Evolutionary conservation across 2,888 invertebrate genomes (phyloP).

Genomic region (Calephelis perditalis): DNA sequence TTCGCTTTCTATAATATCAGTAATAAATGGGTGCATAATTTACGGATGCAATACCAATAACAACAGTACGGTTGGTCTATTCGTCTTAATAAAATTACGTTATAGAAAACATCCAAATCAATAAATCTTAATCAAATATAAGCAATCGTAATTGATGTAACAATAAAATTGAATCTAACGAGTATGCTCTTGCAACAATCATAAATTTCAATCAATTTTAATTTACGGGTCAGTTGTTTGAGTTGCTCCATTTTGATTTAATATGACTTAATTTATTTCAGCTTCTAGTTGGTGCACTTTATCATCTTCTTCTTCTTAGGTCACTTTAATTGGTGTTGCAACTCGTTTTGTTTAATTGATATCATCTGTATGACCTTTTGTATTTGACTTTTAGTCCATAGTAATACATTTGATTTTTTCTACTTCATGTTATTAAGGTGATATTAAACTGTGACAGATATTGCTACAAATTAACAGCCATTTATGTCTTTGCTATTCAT

Average conservation of each 20-base stretch:
- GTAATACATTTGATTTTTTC: too few relatives aligned
- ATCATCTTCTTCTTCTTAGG: neutral
- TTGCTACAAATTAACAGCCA: too few relatives aligned
- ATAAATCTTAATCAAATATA: constrained; percentile 24
- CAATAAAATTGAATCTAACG: constrained; percentile 23
- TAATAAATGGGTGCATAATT: too few relatives aligned
- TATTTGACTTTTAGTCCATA: too few relatives aligned
- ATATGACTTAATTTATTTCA: neutral
- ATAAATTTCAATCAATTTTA: constrained; percentile 26
- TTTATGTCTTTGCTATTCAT: too few relatives aligned
- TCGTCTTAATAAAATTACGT: constrained; percentile 10
- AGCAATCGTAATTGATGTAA: constrained; percentile 15
- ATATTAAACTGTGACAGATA: too few relatives aligned
- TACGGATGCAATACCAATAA: neutral
- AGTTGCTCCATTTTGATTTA: neutral
- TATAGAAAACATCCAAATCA: constrained; percentile 14
- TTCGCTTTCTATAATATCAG: too few relatives aligned
- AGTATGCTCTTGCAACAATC: constrained; percentile 23
- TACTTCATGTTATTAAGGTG: too few relatives aligned
- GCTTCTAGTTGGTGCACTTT: neutral
- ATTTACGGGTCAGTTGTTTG: neutral
- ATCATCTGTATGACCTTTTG: too few relatives aligned
- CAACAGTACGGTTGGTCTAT: neutral
- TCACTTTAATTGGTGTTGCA: too few relatives aligned
- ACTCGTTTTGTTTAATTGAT: too few relatives aligned